Evolutionary conservation across 2,113 vertebrate genomes (phyloP).

Genomic region (Salvator merianae): DNA sequence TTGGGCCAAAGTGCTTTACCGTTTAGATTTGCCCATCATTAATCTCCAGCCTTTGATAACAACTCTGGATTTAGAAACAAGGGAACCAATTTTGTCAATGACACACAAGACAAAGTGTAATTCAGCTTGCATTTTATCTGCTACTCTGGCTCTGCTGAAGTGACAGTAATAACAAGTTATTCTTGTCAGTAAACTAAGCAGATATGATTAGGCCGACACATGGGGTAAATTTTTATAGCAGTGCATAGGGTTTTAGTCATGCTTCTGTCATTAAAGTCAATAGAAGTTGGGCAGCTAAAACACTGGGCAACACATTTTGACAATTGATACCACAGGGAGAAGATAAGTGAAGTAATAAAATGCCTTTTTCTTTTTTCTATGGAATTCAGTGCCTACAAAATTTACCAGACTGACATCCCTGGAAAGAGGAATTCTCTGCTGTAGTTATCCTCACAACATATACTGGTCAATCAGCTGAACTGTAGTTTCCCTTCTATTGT

Average conservation of each 20-base stretch:
- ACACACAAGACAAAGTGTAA: slow-evolving; percentile 38
- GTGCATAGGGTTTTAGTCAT: slow-evolving; percentile 40
- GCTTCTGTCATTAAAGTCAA: slow-evolving; percentile 60
- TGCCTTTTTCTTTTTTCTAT: slow-evolving; percentile 37
- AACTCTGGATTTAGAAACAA: slow-evolving; percentile 50
- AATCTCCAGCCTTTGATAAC: slow-evolving; percentile 33
- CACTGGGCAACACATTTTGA: slow-evolving; percentile 30
- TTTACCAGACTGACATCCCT: slow-evolving; percentile 48
- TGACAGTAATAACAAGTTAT: slow-evolving; percentile 63
- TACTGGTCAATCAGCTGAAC: slow-evolving; percentile 23
- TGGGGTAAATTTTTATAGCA: slow-evolving; percentile 59
- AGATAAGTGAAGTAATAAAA: slow-evolving; percentile 53
- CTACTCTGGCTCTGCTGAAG: slow-evolving; percentile 42
- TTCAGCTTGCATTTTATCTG: slow-evolving; percentile 47
- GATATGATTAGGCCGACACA: slow-evolving; percentile 45
- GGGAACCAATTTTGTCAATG: slow-evolving; percentile 44
- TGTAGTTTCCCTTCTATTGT: slow-evolving; percentile 19
- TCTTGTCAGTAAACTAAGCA: slow-evolving; percentile 61
- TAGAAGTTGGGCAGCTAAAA: slow-evolving; percentile 52
- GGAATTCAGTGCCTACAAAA: slow-evolving; percentile 53
- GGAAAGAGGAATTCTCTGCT: slow-evolving; percentile 49
- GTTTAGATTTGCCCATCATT: slow-evolving; percentile 36
- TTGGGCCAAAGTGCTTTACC: slow-evolving; percentile 29
- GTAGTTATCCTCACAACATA: slow-evolving; percentile 40
- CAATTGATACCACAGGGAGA: slow-evolving; percentile 49